Evolutionary conservation across 1,140 invertebrate genomes (phyloP).

Genomic region (Linepithema humile): DNA sequence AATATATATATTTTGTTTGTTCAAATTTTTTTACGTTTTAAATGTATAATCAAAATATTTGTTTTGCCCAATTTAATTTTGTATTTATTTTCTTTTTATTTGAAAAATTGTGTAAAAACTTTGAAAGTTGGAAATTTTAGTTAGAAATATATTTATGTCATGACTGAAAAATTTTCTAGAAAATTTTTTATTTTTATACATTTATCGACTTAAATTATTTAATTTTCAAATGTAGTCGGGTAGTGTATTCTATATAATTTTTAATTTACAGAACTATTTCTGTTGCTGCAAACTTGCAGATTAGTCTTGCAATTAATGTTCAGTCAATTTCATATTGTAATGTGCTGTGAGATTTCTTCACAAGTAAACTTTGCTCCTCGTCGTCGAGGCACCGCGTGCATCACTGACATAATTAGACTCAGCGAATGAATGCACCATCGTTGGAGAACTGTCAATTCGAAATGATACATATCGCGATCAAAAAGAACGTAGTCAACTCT

Average conservation of each 20-base stretch:
- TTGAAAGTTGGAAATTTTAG: background rate
- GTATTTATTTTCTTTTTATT: background rate
- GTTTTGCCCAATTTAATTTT: background rate
- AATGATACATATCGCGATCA: background rate
- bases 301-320: background rate
- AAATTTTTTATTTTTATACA: background rate
- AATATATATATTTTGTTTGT: background rate
- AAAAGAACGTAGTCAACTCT: background rate
- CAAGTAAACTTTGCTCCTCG: conserved; percentile 5
- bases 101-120: background rate
- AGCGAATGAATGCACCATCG: conserved; percentile 34
- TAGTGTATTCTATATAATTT: background rate
- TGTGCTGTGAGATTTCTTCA: background rate
- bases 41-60: conserved; percentile 1
- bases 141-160: background rate
- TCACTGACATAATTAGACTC: conserved; percentile 29
- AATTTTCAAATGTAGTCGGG: background rate
- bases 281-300: background rate
- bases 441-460: background rate
- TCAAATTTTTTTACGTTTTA: background rate
- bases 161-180: background rate
- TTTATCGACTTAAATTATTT: background rate
- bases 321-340: background rate
- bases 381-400: background rate
- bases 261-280: background rate